phyloP scores from a whole-genome alignment of 2,888 invertebrate species.

The Heliconius aoede region DNA sequence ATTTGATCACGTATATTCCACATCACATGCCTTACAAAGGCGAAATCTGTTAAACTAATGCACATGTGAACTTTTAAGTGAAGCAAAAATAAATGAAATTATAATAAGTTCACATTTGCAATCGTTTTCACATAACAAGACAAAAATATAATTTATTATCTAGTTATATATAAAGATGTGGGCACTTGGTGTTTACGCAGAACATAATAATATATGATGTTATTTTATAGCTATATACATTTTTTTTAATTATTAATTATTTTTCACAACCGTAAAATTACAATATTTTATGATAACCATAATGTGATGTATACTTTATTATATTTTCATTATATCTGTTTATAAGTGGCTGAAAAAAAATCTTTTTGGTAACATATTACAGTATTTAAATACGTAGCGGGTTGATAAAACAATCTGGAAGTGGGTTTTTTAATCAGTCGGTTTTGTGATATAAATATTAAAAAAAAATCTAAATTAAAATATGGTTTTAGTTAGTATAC shows the following conservation, averaged over 20 bases:
- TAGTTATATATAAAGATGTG: slow-evolving; percentile 31
- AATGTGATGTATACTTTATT: slow-evolving; percentile 43
- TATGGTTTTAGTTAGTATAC: not conserved
- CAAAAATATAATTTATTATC: slow-evolving; percentile 32
- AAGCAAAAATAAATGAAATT: slow-evolving; percentile 1
- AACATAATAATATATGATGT: slow-evolving; percentile 26
- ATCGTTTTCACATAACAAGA: slow-evolving; percentile 43
- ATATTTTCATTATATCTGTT: slow-evolving; percentile 21
- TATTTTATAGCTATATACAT: slow-evolving; percentile 41
- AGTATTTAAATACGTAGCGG: not conserved
- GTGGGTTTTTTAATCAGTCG: slow-evolving; percentile 14
- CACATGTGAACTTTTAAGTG: slow-evolving; percentile 43
- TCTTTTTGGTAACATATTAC: slow-evolving; percentile 4
- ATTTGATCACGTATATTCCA: slow-evolving; percentile 71
- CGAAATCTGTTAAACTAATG: slow-evolving; percentile 51
- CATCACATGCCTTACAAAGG: slow-evolving; percentile 72
- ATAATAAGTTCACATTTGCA: slow-evolving; percentile 43
- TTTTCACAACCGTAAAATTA: slow-evolving; percentile 73
- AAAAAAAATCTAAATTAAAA: not conserved
- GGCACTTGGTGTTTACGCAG: slow-evolving; percentile 36
- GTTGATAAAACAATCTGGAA: slow-evolving; percentile 13
- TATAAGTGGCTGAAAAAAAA: not conserved
- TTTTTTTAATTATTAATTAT: slow-evolving; percentile 53
- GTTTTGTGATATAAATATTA: too few relatives aligned
- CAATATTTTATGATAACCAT: slow-evolving; percentile 46